These are phyloP conservation scores for Platerodrilus igneus DNA, from an alignment of 2,888 invertebrate genomes.

Conservation along the genomic window DNA sequence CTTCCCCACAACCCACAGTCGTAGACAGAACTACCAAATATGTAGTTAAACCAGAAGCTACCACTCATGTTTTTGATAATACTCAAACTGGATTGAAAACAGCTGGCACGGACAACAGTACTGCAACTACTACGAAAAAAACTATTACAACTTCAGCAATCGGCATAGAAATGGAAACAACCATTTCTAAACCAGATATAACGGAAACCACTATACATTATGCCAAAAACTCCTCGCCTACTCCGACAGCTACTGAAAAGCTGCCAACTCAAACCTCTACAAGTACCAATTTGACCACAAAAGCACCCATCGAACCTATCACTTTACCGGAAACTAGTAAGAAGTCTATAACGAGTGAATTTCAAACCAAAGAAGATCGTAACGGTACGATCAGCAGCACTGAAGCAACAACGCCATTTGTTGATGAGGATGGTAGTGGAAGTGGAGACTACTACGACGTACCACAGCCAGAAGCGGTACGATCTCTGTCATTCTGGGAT, in stretches of 20 bases:
- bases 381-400: background rate
- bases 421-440: background rate
- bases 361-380: no score
- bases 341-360: no score
- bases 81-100: no score
- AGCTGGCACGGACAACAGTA: background rate
- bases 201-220: background rate
- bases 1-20: no score
- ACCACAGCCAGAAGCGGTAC: slow-evolving; percentile 5
- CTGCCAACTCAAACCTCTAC: background rate
- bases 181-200: background rate
- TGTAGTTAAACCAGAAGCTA: no score
- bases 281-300: no score
- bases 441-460: slow-evolving; percentile 1
- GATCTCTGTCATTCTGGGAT: no score
- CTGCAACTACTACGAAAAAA: slow-evolving; percentile 4
- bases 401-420: background rate
- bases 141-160: background rate
- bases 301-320: no score
- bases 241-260: background rate
- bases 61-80: no score
- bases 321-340: no score
- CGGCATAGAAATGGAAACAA: background rate
- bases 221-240: background rate
- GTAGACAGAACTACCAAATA: no score